Conservation (phyloP, 2,113 vertebrate species). For the Thryonomys swinderianus region DNA sequence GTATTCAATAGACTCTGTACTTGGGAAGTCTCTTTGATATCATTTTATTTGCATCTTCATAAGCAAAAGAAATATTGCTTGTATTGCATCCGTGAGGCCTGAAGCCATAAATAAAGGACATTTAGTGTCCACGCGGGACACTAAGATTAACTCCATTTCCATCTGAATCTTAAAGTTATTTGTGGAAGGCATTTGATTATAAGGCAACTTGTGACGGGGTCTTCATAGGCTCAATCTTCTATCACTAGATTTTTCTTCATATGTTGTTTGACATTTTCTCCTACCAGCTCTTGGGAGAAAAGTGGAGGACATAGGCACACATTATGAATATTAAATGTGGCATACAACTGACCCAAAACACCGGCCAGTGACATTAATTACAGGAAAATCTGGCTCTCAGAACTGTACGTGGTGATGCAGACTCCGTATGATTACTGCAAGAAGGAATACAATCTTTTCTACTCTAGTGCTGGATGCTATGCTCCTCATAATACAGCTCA, state of each 20-base stretch:
- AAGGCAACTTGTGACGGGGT: not conserved
- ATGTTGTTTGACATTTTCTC: not conserved
- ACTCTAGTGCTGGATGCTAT: not conserved
- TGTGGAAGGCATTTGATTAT: not conserved
- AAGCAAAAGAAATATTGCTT: not conserved
- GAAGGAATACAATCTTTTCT: not conserved
- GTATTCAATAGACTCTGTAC: not conserved
- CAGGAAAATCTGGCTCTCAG: not conserved
- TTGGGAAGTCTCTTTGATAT: not conserved
- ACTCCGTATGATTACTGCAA: not conserved
- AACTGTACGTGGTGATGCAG: not conserved
- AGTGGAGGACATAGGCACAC: not conserved
- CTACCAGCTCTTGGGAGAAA: not conserved
- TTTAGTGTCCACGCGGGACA: not conserved
- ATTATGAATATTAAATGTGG: conserved; percentile 49
- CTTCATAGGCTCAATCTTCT: not conserved
- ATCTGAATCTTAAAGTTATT: not conserved
- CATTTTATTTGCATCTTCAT: conserved; percentile 22
- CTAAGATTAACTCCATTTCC: not conserved
- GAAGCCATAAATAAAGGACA: not conserved
- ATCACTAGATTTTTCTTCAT: not conserved
- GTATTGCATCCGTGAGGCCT: conserved; percentile 2
- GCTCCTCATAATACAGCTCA: not conserved
- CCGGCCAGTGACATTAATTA: conserved; percentile 13
- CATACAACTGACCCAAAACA: not conserved